A percentile compares a stretch with the other conserved stretches of the same genome.
Conservation (phyloP, 2,888 invertebrate species). For the Punctoribates punctum region DNA sequence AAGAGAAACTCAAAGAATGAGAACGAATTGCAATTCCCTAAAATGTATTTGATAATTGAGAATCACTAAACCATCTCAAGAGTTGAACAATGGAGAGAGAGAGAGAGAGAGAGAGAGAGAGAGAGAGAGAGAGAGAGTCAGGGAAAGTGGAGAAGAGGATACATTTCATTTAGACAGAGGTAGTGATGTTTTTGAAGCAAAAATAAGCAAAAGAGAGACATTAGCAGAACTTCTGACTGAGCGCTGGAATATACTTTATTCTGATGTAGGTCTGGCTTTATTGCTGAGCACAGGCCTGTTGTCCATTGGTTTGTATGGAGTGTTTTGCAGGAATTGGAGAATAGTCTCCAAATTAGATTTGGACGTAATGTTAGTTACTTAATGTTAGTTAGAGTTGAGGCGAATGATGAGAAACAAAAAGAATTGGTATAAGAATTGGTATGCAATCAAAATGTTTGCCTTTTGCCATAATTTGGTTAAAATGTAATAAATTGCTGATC, state of each 20-base stretch:
- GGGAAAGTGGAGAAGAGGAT: neutral
- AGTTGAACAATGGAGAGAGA: neutral
- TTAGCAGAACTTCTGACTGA: constrained; percentile 20
- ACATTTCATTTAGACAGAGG: constrained; percentile 23
- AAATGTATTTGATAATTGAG: constrained; percentile 32
- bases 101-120: neutral
- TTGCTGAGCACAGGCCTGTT: neutral
- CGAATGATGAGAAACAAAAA: constrained; percentile 18
- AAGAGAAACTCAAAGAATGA: neutral
- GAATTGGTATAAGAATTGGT: constrained; percentile 10
- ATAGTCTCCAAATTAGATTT: constrained; percentile 28
- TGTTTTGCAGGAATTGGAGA: constrained; percentile 5
- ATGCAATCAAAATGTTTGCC: constrained; percentile 33
- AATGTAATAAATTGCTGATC: constrained; percentile 31
- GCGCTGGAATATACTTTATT: neutral
- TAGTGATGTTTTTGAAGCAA: neutral
- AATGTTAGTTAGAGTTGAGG: constrained; percentile 16
- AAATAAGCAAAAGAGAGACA: constrained; percentile 1
- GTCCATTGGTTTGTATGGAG: constrained; percentile 10
- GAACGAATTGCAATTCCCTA: constrained; percentile 1
- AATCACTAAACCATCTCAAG: constrained; percentile 12
- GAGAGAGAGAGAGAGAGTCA: neutral
- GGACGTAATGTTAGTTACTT: constrained; percentile 25
- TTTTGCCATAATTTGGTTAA: constrained; percentile 19
- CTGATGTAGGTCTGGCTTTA: neutral